Conservation (phyloP, 2,888 invertebrate species). For the Meghimatium bilineatum region DNA sequence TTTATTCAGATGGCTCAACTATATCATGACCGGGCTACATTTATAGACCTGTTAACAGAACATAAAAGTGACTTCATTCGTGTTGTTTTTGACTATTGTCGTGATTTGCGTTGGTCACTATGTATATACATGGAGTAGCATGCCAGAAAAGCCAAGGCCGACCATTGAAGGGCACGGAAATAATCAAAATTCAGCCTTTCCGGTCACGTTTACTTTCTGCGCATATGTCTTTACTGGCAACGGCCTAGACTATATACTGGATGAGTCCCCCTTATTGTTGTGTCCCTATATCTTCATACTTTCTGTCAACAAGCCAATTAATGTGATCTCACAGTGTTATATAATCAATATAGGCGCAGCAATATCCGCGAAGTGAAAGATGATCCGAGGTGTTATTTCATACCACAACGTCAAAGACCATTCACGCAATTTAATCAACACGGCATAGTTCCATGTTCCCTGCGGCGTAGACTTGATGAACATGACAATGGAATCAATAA, state of each 20-base stretch:
- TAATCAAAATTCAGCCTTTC: too few relatives aligned
- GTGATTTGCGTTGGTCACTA: too few relatives aligned
- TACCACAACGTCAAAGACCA: background rate
- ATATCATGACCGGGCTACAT: too few relatives aligned
- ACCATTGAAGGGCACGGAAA: too few relatives aligned
- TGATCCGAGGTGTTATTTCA: background rate
- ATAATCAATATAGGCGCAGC: background rate
- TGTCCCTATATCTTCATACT: background rate
- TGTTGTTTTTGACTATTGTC: too few relatives aligned
- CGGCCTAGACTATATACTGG: too few relatives aligned
- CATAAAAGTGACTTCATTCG: too few relatives aligned
- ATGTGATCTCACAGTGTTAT: background rate
- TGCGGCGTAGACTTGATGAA: background rate
- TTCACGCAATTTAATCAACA: slow-evolving; percentile 4
- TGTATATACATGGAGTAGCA: too few relatives aligned
- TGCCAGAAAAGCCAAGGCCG: too few relatives aligned
- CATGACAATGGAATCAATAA: background rate
- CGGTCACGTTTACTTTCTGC: too few relatives aligned
- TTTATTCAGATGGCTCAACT: background rate
- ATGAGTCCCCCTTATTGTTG: background rate
- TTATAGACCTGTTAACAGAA: too few relatives aligned
- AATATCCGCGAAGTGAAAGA: background rate
- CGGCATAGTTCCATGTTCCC: background rate
- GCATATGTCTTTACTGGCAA: too few relatives aligned
- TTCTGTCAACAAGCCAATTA: background rate